These are phyloP conservation scores for Neuroscelio doddi DNA, from an alignment of 2,888 invertebrate genomes.

Conservation along the genomic window DNA sequence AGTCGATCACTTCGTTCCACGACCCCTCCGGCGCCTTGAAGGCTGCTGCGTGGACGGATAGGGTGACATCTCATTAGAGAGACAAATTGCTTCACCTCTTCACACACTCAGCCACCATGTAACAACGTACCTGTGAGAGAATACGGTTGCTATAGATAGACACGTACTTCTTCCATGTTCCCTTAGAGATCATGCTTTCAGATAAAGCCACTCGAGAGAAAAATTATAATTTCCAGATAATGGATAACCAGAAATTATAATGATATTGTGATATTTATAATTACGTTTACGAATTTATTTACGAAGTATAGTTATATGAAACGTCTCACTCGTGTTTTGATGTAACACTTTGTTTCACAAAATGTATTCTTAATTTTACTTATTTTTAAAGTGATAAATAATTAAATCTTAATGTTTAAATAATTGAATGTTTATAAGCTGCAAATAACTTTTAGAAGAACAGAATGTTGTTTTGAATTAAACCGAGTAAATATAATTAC, in stretches of 20 bases:
- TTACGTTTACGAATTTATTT: not conserved
- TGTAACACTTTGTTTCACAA: no score
- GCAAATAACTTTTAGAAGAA: no score
- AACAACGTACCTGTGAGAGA: slow-evolving; percentile 32
- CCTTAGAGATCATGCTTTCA: slow-evolving; percentile 29
- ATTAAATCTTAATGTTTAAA: no score
- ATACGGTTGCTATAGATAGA: slow-evolving; percentile 54
- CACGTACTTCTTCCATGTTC: slow-evolving; percentile 36
- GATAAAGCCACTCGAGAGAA: slow-evolving; percentile 30
- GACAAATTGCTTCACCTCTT: slow-evolving; percentile 71
- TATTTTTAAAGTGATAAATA: no score
- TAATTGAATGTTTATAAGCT: no score
- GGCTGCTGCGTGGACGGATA: slow-evolving; percentile 58
- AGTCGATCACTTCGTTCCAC: slow-evolving; percentile 42
- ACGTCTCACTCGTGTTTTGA: not conserved
- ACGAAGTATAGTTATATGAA: not conserved
- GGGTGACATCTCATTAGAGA: slow-evolving; percentile 72
- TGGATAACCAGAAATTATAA: slow-evolving; percentile 29
- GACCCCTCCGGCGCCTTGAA: slow-evolving; percentile 44
- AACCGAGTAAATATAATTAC: no score
- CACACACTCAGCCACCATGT: slow-evolving; percentile 46
- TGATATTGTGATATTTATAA: not conserved
- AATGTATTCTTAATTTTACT: no score
- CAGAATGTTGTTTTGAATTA: no score
- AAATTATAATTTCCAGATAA: slow-evolving; percentile 39